Evolutionary conservation across 1,140 invertebrate genomes (phyloP).

Genomic region (Halesus radiatus): DNA sequence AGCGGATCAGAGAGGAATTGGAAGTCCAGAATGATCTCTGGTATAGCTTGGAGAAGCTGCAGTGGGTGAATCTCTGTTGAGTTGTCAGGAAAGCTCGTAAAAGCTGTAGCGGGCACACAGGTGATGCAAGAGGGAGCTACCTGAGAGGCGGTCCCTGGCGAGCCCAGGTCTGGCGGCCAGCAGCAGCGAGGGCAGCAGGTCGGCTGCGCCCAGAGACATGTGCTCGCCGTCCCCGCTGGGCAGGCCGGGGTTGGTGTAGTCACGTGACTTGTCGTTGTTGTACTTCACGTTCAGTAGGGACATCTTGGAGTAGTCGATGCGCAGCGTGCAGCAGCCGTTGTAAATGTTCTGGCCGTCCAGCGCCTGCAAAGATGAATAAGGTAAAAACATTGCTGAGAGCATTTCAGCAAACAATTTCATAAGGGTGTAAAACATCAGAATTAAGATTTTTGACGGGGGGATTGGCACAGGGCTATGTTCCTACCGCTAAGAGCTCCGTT

Average conservation of each 20-base stretch:
- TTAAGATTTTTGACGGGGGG: no score
- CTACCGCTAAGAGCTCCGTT: no score
- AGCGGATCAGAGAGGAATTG: no score
- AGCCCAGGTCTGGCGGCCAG: conserved; percentile 69
- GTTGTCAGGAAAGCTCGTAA: no score
- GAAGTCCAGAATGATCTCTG: no score
- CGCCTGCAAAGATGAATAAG: conserved; percentile 72
- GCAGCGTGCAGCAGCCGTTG: conserved; percentile 98
- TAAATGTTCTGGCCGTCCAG: conserved; percentile 99
- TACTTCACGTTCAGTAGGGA: conserved; percentile 98
- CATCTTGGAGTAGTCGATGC: conserved; percentile 99
- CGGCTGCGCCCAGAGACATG: conserved; percentile 77
- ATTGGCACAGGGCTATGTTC: no score
- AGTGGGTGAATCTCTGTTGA: no score
- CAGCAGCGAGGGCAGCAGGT: conserved; percentile 74
- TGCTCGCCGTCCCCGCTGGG: conserved; percentile 89
- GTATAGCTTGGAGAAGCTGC: no score
- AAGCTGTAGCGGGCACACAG: no score
- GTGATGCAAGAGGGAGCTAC: conserved; percentile 48
- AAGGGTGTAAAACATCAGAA: no score
- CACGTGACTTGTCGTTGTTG: conserved; percentile 99
- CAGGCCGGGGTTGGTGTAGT: conserved; percentile 98
- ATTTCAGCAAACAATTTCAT: no score
- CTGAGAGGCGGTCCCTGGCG: conserved; percentile 64
- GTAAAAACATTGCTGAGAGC: background rate